Evolutionary conservation across 1,140 invertebrate species (phyloP), one percentile per base, ranked within the genome.

Genomic region (Drosophila kikkawai): DNA sequence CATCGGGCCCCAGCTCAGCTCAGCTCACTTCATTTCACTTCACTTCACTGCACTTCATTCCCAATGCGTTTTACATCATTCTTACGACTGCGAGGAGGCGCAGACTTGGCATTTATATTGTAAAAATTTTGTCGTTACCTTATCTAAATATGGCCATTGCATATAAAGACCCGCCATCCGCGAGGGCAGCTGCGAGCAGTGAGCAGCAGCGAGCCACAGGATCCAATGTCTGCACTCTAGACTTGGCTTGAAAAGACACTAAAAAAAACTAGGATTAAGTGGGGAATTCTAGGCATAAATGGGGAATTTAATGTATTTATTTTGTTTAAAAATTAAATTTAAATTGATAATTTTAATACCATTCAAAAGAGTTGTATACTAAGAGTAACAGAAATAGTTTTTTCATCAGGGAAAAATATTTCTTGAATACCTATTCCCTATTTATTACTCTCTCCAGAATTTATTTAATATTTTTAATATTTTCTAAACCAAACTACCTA

Each of bases 91-190:
- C 29, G 36, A 22, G 34, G 17, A 55, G 19, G 48, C 39, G 19
- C 34, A 39, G 48, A 48, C 50, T 82, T 78, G 45, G 63, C 80
- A 79, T 82, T 82, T 69, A 82, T 82, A 86, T 87, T 87, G 83
- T 78, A 84, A 80, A 87, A 87, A 88, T 87, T 87, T 76, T 87
- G 84, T 87, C 84, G 84, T 88, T 88, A 84, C 84, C 84, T 80
- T 87, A 87, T 87, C 84, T 87, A 87, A 87, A 87, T 87, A 87
- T 87, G 84, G 84, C 84, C 84, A 87, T 87, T 87, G 85, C 84
- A 80, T 88, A 87, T 86, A 82, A 86, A 88, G 84, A 88, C 80
- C 63, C 76, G 68, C 77, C 84, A 80, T 82, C 60, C 59, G 64
- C 59, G 55, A 37, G 48, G 63, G 73, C 82, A 81, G 75, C 79